A percentile compares a stretch with the other conserved stretches of the same genome.
Conservation (phyloP, 2,113 vertebrate genomes). For the Lepisosteus oculatus region DNA sequence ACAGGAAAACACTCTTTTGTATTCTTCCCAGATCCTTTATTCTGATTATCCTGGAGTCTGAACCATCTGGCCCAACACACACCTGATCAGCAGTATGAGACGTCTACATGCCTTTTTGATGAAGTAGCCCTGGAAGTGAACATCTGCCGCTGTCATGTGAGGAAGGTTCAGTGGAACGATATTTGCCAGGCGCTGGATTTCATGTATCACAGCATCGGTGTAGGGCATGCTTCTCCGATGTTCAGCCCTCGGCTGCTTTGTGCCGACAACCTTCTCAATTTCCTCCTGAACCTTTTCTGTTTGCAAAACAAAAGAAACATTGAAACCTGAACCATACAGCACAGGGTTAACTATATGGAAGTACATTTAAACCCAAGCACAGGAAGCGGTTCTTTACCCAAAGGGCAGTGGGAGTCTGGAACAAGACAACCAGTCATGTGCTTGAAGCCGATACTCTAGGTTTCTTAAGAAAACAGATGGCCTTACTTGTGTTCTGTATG, state of each 20-base stretch:
- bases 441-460: too few relatives aligned
- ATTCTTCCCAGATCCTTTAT: too few relatives aligned
- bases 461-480: background rate
- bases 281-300: constrained; percentile 58
- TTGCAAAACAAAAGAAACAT: background rate
- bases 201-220: constrained; percentile 62
- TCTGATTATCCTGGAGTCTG: too few relatives aligned
- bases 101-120: constrained; percentile 32
- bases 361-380: too few relatives aligned
- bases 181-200: constrained; percentile 55
- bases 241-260: constrained; percentile 36
- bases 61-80: too few relatives aligned
- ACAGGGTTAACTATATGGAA: too few relatives aligned
- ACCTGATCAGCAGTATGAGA: too few relatives aligned
- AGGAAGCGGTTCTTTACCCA: too few relatives aligned
- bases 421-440: background rate
- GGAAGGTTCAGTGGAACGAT: constrained; percentile 43
- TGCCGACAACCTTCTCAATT: constrained; percentile 48
- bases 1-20: too few relatives aligned
- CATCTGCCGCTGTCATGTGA: constrained; percentile 40
- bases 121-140: constrained; percentile 43
- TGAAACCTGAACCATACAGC: too few relatives aligned
- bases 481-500: background rate
- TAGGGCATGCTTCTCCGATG: constrained; percentile 53
- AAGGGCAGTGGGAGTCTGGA: too few relatives aligned